Evolutionary conservation across 2,113 vertebrate genomes (phyloP).

Genomic region (Electrona antarctica): DNA sequence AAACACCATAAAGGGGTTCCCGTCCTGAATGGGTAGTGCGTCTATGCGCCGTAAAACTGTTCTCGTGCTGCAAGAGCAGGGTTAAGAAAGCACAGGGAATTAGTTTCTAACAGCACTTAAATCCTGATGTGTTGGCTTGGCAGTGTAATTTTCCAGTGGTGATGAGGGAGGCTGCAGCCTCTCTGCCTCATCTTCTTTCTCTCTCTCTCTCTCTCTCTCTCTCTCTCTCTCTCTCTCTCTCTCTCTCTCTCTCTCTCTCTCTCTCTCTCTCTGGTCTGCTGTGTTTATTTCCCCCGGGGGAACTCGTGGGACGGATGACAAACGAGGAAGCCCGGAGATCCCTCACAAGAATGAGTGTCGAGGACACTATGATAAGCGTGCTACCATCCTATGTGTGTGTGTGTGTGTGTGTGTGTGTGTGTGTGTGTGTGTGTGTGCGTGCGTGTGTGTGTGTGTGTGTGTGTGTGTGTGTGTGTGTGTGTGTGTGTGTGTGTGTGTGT

Average conservation of each 20-base stretch:
- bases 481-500: background rate
- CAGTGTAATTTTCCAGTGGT: constrained; percentile 19
- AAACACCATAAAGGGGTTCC: too few species aligned
- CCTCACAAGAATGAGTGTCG: constrained; percentile 21
- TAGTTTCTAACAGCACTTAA: background rate
- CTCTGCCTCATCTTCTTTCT: background rate
- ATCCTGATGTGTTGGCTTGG: background rate
- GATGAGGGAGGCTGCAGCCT: constrained; percentile 14
- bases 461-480: background rate
- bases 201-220: too few species aligned
- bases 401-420: background rate
- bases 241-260: background rate
- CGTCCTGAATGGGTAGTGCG: background rate
- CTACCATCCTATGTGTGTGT: background rate
- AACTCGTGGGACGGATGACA: constrained; percentile 23
- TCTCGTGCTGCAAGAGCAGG: background rate
- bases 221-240: too few species aligned
- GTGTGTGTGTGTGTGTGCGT: background rate
- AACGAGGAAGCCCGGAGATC: constrained; percentile 28
- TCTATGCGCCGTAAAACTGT: background rate
- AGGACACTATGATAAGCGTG: constrained; percentile 1
- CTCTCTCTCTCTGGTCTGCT: constrained; percentile 33
- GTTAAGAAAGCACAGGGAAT: background rate
- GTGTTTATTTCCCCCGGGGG: constrained; percentile 29
- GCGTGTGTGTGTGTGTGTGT: background rate